Evolutionary conservation across 1,140 invertebrate species (phyloP).

Genomic region (Tetranychus cinnabarinus): DNA sequence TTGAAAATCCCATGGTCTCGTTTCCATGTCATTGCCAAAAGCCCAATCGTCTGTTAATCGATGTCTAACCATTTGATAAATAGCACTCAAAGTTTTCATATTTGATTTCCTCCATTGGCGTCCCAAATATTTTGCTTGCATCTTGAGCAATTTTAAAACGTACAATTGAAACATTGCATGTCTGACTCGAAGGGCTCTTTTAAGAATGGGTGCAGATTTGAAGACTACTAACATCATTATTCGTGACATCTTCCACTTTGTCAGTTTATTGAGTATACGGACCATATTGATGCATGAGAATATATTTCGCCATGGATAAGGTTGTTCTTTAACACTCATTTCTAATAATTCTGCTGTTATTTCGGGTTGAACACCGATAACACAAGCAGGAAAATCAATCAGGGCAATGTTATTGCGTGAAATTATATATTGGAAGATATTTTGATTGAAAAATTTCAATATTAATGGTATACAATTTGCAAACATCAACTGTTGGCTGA

Average conservation of each 20-base stretch:
- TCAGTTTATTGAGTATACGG: constrained; percentile 89
- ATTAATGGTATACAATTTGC: constrained; percentile 97
- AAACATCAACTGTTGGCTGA: constrained; percentile 95
- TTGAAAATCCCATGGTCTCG: constrained; percentile 94
- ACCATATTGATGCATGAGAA: constrained; percentile 95
- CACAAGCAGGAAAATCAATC: constrained; percentile 83
- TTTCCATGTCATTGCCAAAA: constrained; percentile 93
- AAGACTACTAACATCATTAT: constrained; percentile 99
- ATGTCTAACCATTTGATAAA: constrained; percentile 73
- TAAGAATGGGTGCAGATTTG: constrained; percentile 94
- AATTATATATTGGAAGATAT: constrained; percentile 70
- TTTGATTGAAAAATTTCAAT: constrained; percentile 97
- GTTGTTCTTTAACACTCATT: constrained; percentile 21
- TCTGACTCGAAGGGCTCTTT: constrained; percentile 73
- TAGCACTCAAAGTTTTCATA: constrained; percentile 98
- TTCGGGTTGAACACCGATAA: constrained; percentile 84
- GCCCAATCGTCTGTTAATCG: constrained; percentile 98
- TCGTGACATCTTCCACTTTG: constrained; percentile 96
- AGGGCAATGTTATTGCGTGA: constrained; percentile 84
- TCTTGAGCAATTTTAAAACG: constrained; percentile 88
- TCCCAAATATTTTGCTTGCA: constrained; percentile 98
- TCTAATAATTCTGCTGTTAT: constrained; percentile 50
- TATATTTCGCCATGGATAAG: constrained; percentile 89
- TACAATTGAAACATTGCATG: constrained; percentile 97
- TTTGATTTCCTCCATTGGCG: constrained; percentile 97